A percentile compares a stretch with the other conserved stretches of the same genome.
These are phyloP conservation scores for Xylota segnis DNA, from an alignment of 2,888 invertebrate genomes.

Conservation along the genomic window DNA sequence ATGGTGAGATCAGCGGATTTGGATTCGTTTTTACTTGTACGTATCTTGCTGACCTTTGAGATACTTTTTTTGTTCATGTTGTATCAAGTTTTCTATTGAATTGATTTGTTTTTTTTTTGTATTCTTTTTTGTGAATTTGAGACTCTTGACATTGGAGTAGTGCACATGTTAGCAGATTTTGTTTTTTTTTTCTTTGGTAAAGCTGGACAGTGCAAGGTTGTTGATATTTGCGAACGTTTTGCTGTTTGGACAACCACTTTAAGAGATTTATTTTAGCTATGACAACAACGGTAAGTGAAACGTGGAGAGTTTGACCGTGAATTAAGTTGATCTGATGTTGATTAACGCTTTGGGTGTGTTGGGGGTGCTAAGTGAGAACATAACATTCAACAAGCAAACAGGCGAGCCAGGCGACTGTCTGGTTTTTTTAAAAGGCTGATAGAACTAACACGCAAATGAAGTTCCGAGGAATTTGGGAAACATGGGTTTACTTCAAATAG, in stretches of 20 bases:
- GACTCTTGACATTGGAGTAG: conserved; percentile 15
- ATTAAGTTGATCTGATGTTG: neutral
- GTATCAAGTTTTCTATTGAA: conserved; percentile 32
- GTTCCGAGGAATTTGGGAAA: too few relatives aligned
- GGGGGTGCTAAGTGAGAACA: neutral
- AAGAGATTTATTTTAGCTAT: conserved; percentile 11
- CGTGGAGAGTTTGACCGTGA: conserved; percentile 15
- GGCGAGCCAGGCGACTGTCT: too few relatives aligned
- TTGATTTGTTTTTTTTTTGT: neutral
- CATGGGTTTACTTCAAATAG: too few relatives aligned
- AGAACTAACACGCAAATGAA: too few relatives aligned
- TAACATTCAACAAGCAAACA: neutral
- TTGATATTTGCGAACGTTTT: neutral
- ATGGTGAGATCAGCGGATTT: conserved; percentile 14
- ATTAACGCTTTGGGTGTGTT: neutral
- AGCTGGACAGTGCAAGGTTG: conserved; percentile 9
- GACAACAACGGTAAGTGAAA: conserved; percentile 21
- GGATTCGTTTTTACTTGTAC: neutral
- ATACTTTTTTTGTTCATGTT: conserved; percentile 15
- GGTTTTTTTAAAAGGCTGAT: too few relatives aligned
- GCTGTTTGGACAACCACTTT: conserved; percentile 17
- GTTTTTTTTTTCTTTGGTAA: neutral
- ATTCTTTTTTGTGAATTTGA: neutral
- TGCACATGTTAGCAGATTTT: conserved; percentile 1
- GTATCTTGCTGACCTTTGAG: conserved; percentile 14